Percentiles rank a stretch among this genome's conserved stretches.
phyloP scores from a whole-genome alignment of 1,140 invertebrate species.

The Zaprionus lachaisei region DNA sequence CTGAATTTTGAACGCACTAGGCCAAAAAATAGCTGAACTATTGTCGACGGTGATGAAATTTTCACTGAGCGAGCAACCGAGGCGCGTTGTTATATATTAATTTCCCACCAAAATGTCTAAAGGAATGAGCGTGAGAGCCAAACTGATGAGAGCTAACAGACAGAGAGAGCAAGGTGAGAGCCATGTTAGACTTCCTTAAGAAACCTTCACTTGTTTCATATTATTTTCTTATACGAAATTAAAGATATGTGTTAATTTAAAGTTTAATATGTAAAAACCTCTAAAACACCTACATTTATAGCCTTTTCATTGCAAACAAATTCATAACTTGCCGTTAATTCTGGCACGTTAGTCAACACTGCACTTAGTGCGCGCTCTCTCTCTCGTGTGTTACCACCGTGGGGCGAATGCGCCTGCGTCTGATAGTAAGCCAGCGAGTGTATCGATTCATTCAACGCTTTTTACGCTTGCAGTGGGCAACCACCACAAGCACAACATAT shows the following conservation, averaged over 20 bases:
- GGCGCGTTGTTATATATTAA: conserved; percentile 61
- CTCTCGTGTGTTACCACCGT: conserved; percentile 30
- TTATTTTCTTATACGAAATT: background rate
- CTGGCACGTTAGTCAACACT: conserved; percentile 49
- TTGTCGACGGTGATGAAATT: conserved; percentile 83
- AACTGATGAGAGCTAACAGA: conserved; percentile 10
- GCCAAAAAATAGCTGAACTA: conserved; percentile 71
- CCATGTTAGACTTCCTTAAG: no score
- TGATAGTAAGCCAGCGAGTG: conserved; percentile 42
- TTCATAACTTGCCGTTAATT: conserved; percentile 47
- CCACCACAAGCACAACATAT: conserved; percentile 47
- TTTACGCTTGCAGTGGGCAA: conserved; percentile 50
- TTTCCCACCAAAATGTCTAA: conserved; percentile 72
- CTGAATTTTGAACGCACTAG: conserved; percentile 50
- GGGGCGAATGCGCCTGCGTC: conserved; percentile 50
- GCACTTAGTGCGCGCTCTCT: conserved; percentile 1
- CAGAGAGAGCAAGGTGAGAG: conserved; percentile 4
- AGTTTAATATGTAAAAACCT: background rate
- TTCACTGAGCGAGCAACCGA: conserved; percentile 70
- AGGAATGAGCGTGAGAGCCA: conserved; percentile 30
- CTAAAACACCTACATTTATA: background rate
- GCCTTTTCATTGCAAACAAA: background rate
- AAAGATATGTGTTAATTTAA: background rate
- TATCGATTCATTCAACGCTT: conserved; percentile 76
- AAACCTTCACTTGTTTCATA: background rate